Percentiles rank a stretch among this genome's conserved stretches.
phyloP scores from a whole-genome alignment of 2,888 invertebrate species.

The Helleia helle region DNA sequence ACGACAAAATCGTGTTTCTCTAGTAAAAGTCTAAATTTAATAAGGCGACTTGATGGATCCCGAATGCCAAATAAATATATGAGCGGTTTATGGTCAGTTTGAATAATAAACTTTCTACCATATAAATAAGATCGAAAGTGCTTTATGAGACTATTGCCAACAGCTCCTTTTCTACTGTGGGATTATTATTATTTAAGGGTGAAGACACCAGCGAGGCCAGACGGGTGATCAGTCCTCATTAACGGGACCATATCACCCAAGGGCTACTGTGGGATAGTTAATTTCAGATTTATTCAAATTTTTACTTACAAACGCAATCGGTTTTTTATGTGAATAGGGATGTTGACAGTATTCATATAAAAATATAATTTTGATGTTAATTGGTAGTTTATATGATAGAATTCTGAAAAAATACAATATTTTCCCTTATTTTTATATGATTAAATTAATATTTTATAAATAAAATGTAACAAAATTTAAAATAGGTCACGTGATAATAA shows the following conservation, averaged over 20 bases:
- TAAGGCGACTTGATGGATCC: not conserved
- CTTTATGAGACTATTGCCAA: conserved; percentile 7
- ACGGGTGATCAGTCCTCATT: too few species aligned
- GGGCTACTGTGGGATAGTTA: not conserved
- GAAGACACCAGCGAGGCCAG: too few species aligned
- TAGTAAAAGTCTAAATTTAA: not conserved
- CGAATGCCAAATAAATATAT: not conserved
- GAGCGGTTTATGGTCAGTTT: conserved; percentile 1
- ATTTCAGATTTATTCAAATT: not conserved
- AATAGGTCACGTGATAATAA: too few species aligned
- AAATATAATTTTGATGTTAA: too few species aligned
- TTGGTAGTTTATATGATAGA: too few species aligned
- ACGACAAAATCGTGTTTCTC: not conserved
- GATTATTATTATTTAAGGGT: too few species aligned
- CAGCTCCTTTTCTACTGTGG: conserved; percentile 7
- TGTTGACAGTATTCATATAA: too few species aligned
- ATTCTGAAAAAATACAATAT: too few species aligned
- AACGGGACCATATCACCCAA: too few species aligned
- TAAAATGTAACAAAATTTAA: too few species aligned
- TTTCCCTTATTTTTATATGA: too few species aligned
- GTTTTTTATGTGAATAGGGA: not conserved
- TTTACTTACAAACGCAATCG: not conserved
- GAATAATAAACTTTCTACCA: not conserved
- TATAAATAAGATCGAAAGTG: conserved; percentile 6
- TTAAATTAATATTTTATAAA: too few species aligned